Base-by-base conservation (phyloP, 1,140 invertebrate species). In the Polypedilum vanderplanki region DNA sequence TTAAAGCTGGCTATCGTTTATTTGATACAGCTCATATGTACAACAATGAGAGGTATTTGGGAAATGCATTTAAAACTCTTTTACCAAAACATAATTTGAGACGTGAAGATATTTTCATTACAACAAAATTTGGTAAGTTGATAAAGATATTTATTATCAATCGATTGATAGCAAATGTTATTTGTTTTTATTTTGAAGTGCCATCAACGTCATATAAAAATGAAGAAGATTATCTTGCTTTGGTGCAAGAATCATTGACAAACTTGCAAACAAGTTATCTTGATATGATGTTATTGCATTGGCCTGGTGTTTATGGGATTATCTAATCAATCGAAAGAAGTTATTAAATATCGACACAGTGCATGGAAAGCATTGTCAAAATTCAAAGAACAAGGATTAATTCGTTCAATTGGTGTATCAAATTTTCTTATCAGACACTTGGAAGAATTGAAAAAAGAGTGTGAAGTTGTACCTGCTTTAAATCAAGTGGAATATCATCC, bases 401-500 rank as follows among this genome's bases (percentile, higher is more conserved):
- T 70, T 7, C 15, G 17, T 18, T 70, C 65, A 70, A 70, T 70
- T 70, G 65, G 65, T 2, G 65, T 70, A 20, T 70, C 65, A 22
- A 70, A 70, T 18, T 70, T 70, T 20, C 18, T 70, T 10, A 22
- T 22, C 8, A 17, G 17, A 18, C 65, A 70, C 20, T 70, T 70
- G 10, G 65, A 70, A 18, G 65, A 70, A 20, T 20, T 70, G 65
- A 70, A 70, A 18, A 70, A 20, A 22, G 65, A 70, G 20, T 70
- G 65, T 22, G 17, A 70, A 1, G 65, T 70, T 9, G 18, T 70
- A 7, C 65, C 79, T 87, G 76, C 41, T 73, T 46, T 65, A 70
- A 78, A 77, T 75, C 82, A 90, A 84, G 83, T 89, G n/a, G 89
- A 90, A 80, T 85, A 85, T 75, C 88, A 90, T 82, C 86, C 86